Evolutionary conservation across 2,797 vertebrate genomes (phyloP).

Genomic region (Mallotus villosus): DNA sequence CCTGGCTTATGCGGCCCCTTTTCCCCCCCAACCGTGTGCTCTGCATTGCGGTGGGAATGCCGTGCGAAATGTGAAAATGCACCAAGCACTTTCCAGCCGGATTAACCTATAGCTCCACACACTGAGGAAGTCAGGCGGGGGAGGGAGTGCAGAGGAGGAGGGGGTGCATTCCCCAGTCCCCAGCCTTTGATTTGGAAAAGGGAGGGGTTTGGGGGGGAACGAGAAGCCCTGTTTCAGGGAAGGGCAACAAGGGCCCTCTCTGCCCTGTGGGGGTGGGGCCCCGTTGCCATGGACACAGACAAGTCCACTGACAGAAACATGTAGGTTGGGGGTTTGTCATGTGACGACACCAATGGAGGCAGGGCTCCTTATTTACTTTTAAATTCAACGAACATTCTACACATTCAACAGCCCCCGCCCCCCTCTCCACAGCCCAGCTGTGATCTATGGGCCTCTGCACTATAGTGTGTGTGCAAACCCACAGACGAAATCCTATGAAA

Average conservation of each 20-base stretch:
- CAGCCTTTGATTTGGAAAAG: slow-evolving; percentile 61
- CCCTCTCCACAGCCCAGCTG: slow-evolving; percentile 16
- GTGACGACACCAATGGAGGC: slow-evolving; percentile 62
- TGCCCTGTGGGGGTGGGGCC: slow-evolving; percentile 75
- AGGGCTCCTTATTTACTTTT: slow-evolving; percentile 67
- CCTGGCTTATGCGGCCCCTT: slow-evolving; percentile 52
- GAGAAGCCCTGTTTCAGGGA: slow-evolving; percentile 67
- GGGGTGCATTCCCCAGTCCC: slow-evolving; percentile 64
- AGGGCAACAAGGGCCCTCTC: slow-evolving; percentile 73
- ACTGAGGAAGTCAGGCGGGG: slow-evolving; percentile 57
- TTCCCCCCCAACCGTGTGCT: slow-evolving; percentile 47
- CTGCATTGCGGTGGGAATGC: slow-evolving; percentile 72
- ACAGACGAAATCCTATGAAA: neutral
- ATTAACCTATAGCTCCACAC: slow-evolving; percentile 72
- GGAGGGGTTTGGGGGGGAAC: slow-evolving; percentile 30
- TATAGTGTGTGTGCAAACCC: slow-evolving; percentile 6
- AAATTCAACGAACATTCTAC: slow-evolving; percentile 45
- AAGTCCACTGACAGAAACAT: slow-evolving; percentile 76
- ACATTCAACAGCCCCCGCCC: slow-evolving; percentile 23
- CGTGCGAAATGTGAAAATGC: slow-evolving; percentile 69
- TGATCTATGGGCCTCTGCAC: slow-evolving; percentile 25
- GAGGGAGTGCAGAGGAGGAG: slow-evolving; percentile 47
- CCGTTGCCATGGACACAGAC: slow-evolving; percentile 74
- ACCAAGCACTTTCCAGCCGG: slow-evolving; percentile 65
- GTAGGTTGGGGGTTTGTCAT: slow-evolving; percentile 60